phyloP scores from a whole-genome alignment of 2,113 vertebrate genomes.

The Cyrtonyx montezumae region DNA sequence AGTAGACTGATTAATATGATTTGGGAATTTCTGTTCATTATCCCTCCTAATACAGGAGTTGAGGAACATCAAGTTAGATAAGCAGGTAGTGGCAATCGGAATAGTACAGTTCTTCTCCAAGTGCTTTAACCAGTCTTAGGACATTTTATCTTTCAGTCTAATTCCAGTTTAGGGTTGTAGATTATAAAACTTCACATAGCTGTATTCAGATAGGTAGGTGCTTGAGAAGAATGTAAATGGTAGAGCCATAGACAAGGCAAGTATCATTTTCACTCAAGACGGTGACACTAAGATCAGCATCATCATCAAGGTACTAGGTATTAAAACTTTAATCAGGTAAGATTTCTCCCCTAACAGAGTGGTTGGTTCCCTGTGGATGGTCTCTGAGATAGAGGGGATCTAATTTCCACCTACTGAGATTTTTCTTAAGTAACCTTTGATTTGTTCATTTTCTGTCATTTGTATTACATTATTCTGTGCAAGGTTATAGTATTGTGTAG shows the following conservation, averaged over 20 bases:
- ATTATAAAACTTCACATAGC: neutral
- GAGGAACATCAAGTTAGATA: neutral
- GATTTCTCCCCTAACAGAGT: neutral
- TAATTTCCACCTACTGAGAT: neutral
- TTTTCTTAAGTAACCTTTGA: neutral
- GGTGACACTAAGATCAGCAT: neutral
- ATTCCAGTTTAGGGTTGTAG: neutral
- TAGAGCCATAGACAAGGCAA: neutral
- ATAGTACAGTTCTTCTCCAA: neutral
- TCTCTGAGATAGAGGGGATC: neutral
- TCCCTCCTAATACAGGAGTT: neutral
- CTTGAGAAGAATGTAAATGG: neutral
- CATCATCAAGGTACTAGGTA: neutral
- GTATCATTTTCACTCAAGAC: neutral
- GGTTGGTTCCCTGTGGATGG: neutral
- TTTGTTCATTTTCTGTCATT: neutral
- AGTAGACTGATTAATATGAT: neutral
- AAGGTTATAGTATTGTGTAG: neutral
- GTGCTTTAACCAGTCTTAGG: neutral
- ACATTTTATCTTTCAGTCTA: neutral
- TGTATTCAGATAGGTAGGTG: neutral
- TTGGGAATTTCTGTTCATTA: neutral
- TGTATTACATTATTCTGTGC: neutral
- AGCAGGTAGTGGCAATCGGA: neutral
- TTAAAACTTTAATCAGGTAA: neutral